These are phyloP conservation scores for Kryptolebias ocellatus DNA, from an alignment of 2,797 vertebrate genomes.

Conservation along the genomic window DNA sequence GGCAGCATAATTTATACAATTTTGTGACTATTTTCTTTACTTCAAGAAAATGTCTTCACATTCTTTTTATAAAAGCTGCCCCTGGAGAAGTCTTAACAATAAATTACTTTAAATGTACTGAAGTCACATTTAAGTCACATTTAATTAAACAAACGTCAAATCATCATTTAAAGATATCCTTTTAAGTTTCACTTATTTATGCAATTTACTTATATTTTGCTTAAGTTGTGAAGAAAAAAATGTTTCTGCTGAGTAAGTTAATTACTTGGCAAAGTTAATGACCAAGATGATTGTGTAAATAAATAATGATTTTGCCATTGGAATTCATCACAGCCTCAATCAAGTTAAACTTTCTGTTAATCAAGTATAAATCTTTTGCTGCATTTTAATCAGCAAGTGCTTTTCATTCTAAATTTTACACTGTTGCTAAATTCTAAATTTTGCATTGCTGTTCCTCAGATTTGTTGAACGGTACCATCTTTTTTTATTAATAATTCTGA, in stretches of 20 bases:
- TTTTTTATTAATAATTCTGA: slow-evolving; percentile 3
- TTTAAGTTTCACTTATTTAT: not conserved
- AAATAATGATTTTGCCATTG: not conserved
- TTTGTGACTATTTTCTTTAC: too few species aligned
- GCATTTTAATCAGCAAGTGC: slow-evolving; percentile 23
- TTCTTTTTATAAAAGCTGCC: not conserved
- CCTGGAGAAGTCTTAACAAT: not conserved
- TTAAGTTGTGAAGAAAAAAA: slow-evolving; percentile 7
- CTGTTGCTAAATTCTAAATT: too few species aligned
- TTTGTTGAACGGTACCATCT: slow-evolving; percentile 29
- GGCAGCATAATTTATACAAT: too few species aligned
- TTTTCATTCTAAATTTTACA: not conserved
- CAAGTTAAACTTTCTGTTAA: not conserved
- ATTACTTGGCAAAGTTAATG: slow-evolving; percentile 3
- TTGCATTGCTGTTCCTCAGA: not conserved
- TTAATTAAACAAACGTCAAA: slow-evolving; percentile 2
- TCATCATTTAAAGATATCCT: not conserved
- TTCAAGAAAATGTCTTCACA: too few species aligned
- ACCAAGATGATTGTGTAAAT: slow-evolving; percentile 26
- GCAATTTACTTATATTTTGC: too few species aligned
- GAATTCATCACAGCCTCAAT: slow-evolving; percentile 5
- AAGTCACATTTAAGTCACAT: not conserved
- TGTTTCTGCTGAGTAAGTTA: slow-evolving; percentile 1
- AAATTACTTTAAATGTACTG: not conserved
- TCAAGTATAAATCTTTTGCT: slow-evolving; percentile 15